Evolutionary conservation across 2,113 vertebrate genomes (phyloP).

Genomic region (Alexandromys fortis): DNA sequence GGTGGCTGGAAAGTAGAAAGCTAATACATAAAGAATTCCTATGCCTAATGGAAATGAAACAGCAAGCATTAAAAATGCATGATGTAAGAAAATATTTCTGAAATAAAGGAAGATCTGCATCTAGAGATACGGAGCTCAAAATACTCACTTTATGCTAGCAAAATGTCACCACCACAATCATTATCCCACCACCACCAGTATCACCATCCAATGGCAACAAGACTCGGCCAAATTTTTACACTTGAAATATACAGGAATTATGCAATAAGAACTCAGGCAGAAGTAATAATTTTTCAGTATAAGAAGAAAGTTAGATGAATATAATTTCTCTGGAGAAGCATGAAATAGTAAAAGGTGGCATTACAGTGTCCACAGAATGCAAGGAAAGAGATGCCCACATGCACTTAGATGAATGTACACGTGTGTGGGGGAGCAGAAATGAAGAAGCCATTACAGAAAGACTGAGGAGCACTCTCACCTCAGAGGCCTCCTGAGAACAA

Average conservation of each 20-base stretch:
- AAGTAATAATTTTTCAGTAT: background rate
- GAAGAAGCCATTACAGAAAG: background rate
- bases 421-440: background rate
- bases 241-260: slow-evolving; percentile 27
- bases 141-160: background rate
- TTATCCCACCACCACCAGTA: background rate
- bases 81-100: slow-evolving; percentile 8
- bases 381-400: background rate
- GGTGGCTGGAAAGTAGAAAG: background rate
- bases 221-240: background rate
- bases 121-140: background rate
- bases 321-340: background rate
- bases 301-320: background rate
- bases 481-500: background rate
- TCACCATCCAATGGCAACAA: background rate
- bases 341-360: background rate
- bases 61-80: background rate
- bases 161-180: background rate
- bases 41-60: background rate
- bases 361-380: background rate
- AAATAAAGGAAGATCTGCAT: slow-evolving; percentile 17
- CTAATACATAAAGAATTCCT: background rate
- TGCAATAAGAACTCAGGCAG: background rate
- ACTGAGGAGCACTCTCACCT: background rate
- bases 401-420: background rate